Conservation (phyloP, 2,113 vertebrate species). For the Takifugu bimaculatus region DNA sequence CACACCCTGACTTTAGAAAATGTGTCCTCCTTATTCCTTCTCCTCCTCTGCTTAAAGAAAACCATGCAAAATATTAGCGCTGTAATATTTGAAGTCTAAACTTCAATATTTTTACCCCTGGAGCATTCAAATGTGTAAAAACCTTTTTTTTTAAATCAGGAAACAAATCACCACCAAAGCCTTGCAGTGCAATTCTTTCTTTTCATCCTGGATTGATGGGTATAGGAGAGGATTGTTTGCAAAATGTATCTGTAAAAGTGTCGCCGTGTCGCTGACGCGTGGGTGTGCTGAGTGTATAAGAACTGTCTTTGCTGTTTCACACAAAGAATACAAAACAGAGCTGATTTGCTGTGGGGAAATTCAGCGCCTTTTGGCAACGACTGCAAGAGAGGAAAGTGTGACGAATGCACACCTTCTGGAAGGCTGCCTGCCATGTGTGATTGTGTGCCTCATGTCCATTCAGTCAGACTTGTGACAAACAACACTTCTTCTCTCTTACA, state of each 20-base stretch:
- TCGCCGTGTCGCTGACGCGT: constrained; percentile 4
- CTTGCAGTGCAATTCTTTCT: neutral
- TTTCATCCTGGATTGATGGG: constrained; percentile 6
- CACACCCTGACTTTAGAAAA: too few relatives aligned
- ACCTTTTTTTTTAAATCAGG: neutral
- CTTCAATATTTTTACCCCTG: neutral
- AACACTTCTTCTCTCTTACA: constrained; percentile 44
- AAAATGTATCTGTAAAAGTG: constrained; percentile 9
- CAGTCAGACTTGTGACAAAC: constrained; percentile 44
- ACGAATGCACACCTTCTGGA: constrained; percentile 44
- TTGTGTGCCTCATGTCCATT: constrained; percentile 48
- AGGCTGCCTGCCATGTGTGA: constrained; percentile 49
- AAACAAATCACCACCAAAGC: constrained; percentile 11
- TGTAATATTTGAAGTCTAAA: neutral
- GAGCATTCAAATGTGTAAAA: neutral
- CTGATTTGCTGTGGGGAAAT: constrained; percentile 33
- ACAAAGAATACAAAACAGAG: constrained; percentile 22
- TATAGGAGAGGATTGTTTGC: neutral
- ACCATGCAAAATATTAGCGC: too few relatives aligned
- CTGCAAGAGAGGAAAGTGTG: constrained; percentile 31
- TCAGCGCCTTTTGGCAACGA: constrained; percentile 18
- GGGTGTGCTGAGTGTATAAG: constrained; percentile 8
- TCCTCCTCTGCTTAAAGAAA: too few relatives aligned
- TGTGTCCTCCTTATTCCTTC: too few relatives aligned
- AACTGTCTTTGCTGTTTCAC: constrained; percentile 1